These are phyloP conservation scores for Calameuta pallipes DNA, from an alignment of 2,888 invertebrate genomes.

Conservation along the genomic window DNA sequence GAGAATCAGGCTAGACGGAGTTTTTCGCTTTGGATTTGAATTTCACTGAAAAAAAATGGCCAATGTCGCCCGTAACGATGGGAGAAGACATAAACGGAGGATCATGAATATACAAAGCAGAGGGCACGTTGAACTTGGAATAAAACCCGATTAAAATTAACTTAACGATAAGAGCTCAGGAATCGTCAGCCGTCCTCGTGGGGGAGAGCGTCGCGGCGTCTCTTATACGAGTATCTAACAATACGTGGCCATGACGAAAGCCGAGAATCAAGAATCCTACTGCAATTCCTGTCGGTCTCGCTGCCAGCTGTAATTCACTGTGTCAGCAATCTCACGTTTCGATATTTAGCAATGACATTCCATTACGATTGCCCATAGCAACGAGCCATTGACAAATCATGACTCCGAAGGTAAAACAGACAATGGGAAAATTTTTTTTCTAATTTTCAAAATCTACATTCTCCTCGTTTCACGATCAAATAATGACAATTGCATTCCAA, in stretches of 20 bases:
- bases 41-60: slow-evolving; percentile 7
- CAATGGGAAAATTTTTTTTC: background rate
- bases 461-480: background rate
- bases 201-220: background rate
- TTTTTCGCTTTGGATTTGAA: background rate
- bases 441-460: too few relatives aligned
- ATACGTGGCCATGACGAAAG: background rate
- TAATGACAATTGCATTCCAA: background rate
- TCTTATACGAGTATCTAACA: background rate
- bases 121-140: slow-evolving; percentile 30
- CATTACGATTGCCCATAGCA: background rate
- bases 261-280: background rate
- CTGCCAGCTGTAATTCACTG: background rate
- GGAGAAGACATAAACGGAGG: slow-evolving; percentile 24
- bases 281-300: background rate
- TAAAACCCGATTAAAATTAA: slow-evolving; percentile 37
- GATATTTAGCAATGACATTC: background rate
- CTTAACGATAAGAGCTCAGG: slow-evolving; percentile 30
- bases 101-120: slow-evolving; percentile 34
- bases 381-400: background rate
- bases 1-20: background rate
- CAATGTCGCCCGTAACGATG: slow-evolving; percentile 28
- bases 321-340: background rate
- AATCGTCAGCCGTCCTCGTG: background rate
- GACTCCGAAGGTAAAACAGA: background rate